Percentiles rank a stretch among this genome's conserved stretches.
phyloP scores from a whole-genome alignment of 2,113 vertebrate species.

The Amazona vittata region DNA sequence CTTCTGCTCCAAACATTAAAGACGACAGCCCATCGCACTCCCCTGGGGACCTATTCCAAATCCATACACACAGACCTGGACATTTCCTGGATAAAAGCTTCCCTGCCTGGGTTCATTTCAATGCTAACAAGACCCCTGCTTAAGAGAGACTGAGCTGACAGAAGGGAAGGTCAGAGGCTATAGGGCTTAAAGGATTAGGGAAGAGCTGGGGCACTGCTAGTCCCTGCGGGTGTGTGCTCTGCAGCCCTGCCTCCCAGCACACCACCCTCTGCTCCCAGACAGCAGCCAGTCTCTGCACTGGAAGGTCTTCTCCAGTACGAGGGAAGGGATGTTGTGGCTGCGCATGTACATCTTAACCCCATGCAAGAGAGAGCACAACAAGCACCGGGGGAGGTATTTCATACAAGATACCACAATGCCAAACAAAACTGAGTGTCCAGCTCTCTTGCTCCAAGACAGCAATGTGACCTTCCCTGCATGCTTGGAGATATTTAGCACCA shows the following conservation, averaged over 20 bases:
- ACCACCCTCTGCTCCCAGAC: background rate
- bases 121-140: background rate
- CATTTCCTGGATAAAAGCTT: background rate
- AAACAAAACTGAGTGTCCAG: background rate
- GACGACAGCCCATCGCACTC: background rate
- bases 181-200: background rate
- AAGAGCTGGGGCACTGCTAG: background rate
- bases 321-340: background rate
- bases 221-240: background rate
- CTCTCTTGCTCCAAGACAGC: background rate
- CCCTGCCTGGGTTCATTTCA: background rate
- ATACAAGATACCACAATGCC: background rate
- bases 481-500: background rate
- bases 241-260: background rate
- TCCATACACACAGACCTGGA: background rate
- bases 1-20: conserved; percentile 16
- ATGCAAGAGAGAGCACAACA: background rate
- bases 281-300: background rate
- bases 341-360: background rate
- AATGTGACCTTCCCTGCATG: background rate
- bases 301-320: background rate
- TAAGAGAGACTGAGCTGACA: background rate
- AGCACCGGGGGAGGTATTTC: background rate
- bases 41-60: background rate
- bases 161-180: background rate